A percentile compares a stretch with the other conserved stretches of the same genome.
phyloP scores from a whole-genome alignment of 1,140 invertebrate species.

The Bemisia tabaci region DNA sequence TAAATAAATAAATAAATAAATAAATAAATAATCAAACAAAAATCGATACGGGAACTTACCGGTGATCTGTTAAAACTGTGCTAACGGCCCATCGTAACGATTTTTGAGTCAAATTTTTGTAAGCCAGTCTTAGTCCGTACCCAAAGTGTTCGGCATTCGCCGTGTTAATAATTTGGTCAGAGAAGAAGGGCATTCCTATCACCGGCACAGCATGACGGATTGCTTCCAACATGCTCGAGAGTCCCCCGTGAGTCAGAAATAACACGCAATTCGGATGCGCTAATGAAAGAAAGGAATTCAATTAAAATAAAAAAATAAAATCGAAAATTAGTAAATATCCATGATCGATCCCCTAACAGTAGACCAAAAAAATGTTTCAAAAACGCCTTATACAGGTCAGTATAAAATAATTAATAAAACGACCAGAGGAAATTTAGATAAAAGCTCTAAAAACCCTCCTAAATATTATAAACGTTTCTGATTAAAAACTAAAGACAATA shows the following conservation, averaged over 20 bases:
- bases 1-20: too few species aligned
- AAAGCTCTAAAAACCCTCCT: too few species aligned
- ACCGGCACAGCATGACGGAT: constrained; percentile 35
- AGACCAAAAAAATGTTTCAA: not conserved
- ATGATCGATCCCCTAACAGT: too few species aligned
- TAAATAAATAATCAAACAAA: too few species aligned
- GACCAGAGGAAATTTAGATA: too few species aligned
- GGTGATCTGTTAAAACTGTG: constrained; percentile 4
- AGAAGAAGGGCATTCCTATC: constrained; percentile 34
- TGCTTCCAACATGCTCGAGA: constrained; percentile 36
- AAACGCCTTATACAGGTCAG: not conserved
- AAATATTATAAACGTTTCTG: too few species aligned
- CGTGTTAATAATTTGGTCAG: constrained; percentile 26
- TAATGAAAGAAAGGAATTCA: constrained; percentile 6
- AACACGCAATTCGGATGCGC: constrained; percentile 33
- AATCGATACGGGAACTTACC: too few species aligned
- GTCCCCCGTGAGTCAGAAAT: constrained; percentile 41
- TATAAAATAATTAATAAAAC: too few species aligned
- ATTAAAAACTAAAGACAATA: too few species aligned
- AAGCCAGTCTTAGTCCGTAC: constrained; percentile 7
- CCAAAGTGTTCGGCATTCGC: not conserved
- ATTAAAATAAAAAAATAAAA: too few species aligned
- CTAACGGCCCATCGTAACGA: constrained; percentile 2
- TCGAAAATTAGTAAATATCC: too few species aligned
- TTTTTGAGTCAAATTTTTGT: constrained; percentile 6